These are phyloP conservation scores for Sycophaga agraensis DNA, from an alignment of 1,140 invertebrate species.

Conservation along the genomic window DNA sequence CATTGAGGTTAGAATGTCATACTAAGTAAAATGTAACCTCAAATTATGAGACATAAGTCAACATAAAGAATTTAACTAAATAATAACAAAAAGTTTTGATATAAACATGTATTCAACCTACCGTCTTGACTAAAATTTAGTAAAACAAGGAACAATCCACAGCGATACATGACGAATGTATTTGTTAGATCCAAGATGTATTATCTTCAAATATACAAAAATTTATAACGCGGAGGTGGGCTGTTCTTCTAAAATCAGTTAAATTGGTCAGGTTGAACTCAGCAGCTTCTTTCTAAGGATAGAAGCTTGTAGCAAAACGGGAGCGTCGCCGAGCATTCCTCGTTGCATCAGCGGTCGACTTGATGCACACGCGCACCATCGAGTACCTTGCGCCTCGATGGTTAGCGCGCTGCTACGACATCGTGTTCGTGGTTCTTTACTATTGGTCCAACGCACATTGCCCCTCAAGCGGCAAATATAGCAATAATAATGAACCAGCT, in stretches of 20 bases:
- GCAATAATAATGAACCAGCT: too few species aligned
- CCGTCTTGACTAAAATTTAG: constrained; percentile 50
- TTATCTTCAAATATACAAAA: too few species aligned
- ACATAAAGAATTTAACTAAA: not conserved
- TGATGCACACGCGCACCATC: constrained; percentile 33
- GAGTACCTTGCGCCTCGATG: too few species aligned
- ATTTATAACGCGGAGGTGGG: too few species aligned
- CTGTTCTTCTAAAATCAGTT: too few species aligned
- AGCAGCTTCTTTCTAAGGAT: too few species aligned
- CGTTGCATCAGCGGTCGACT: not conserved
- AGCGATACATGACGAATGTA: constrained; percentile 45
- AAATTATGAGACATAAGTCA: too few species aligned
- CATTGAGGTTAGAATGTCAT: constrained; percentile 34
- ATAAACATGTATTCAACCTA: constrained; percentile 61
- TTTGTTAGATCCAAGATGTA: not conserved
- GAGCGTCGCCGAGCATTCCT: not conserved
- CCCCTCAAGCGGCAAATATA: constrained; percentile 6
- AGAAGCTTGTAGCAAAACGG: too few species aligned
- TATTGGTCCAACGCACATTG: constrained; percentile 48
- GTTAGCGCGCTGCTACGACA: too few species aligned
- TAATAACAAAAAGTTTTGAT: constrained; percentile 47
- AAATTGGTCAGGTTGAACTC: too few species aligned
- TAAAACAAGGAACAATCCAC: constrained; percentile 45
- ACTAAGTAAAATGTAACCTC: too few species aligned
- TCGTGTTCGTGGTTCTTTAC: constrained; percentile 53